Conservation (phyloP, 1,140 invertebrate species). For the Drosophila rufa region DNA sequence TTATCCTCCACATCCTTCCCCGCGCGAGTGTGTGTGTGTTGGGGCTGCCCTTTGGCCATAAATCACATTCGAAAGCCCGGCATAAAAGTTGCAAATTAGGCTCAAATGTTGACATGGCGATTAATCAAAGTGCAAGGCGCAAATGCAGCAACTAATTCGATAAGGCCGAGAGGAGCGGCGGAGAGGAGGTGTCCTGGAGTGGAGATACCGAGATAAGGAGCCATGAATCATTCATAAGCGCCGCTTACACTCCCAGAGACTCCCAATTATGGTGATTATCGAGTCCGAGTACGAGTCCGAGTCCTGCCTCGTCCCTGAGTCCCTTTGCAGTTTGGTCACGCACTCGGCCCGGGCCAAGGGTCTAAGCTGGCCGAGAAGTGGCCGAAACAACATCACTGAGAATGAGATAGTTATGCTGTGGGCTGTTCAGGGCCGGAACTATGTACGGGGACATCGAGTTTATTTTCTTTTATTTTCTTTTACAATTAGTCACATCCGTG, state of each 20-base stretch:
- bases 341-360: constrained; percentile 20
- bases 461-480: constrained; percentile 1
- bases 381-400: neutral
- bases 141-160: constrained; percentile 66
- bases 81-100: constrained; percentile 68
- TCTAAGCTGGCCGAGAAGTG: neutral
- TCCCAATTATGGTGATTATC: constrained; percentile 64
- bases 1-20: neutral
- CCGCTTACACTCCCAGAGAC: constrained; percentile 36
- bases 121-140: constrained; percentile 66
- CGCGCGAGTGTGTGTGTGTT: neutral
- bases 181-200: neutral
- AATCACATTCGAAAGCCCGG: constrained; percentile 64
- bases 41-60: constrained; percentile 44
- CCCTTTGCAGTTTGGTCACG: constrained; percentile 54
- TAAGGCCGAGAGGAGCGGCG: constrained; percentile 11
- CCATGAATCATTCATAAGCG: constrained; percentile 62
- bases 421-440: neutral
- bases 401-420: neutral
- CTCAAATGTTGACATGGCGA: constrained; percentile 65
- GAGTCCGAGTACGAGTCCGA: constrained; percentile 15
- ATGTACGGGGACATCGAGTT: neutral
- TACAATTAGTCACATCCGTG: too few species aligned
- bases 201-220: constrained; percentile 6
- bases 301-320: neutral